Conservation (phyloP, 2,113 vertebrate genomes). For the Ahaetulla prasina region DNA sequence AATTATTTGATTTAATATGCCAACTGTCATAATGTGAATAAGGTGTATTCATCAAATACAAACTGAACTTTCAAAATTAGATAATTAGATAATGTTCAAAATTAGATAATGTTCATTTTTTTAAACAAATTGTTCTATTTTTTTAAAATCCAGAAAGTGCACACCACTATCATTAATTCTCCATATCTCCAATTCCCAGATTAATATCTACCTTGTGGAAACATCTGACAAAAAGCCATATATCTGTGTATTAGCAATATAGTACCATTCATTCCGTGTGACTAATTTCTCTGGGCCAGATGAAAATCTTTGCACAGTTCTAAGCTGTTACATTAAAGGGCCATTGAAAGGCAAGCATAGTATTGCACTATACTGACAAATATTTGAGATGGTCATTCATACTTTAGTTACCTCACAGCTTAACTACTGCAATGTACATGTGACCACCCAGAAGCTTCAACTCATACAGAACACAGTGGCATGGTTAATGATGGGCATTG, state of each 20-base stretch:
- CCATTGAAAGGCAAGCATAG: not conserved
- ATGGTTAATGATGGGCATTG: not conserved
- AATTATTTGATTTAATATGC: not conserved
- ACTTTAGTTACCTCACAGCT: not conserved
- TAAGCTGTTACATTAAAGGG: not conserved
- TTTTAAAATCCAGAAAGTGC: not conserved
- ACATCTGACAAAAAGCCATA: not conserved
- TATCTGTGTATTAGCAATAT: not conserved
- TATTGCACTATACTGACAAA: not conserved
- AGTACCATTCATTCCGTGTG: not conserved
- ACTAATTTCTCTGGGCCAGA: not conserved
- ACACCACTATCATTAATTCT: not conserved
- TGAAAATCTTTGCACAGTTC: not conserved
- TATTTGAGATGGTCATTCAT: not conserved
- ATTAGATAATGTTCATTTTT: not conserved
- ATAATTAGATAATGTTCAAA: not conserved
- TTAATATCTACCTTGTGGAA: not conserved
- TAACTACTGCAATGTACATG: not conserved
- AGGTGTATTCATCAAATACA: not conserved
- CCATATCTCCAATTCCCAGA: not conserved
- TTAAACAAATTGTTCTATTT: not conserved
- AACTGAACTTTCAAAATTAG: not conserved
- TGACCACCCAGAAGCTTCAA: not conserved
- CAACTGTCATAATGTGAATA: not conserved
- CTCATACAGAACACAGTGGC: not conserved